Evolutionary conservation across 2,888 invertebrate species (phyloP), one percentile per base, ranked within the genome.

Genomic region (Drosophila multiciliata): DNA sequence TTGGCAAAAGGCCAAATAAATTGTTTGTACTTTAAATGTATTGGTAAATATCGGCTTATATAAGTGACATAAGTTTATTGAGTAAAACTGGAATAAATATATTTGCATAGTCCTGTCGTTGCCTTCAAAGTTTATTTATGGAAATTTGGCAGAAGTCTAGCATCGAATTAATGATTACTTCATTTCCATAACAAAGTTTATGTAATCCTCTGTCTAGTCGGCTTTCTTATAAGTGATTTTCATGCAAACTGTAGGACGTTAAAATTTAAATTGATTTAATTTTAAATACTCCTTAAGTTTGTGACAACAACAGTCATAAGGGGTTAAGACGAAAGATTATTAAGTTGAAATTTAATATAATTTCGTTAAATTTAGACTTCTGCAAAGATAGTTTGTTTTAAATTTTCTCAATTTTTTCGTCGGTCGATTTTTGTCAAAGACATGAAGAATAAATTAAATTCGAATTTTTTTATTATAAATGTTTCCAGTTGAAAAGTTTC

Each of bases 231-330:
- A 75, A 80, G 58, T n/a, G 69, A 48, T 66, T 68, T 68, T 68
- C 50, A 80, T 83, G 83, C 33, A 86, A 78, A 86, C 74, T 55
- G 1, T 3, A 29, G 23, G 11, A 29, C 60, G 69, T 64, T 59
- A 57, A 17, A 66, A 58, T 68, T 70, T 71, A 57, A 73, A 74
- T 49, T 45, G 12, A 23, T 23, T 45, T 45, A 1, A 64, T 62
- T 70, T 70, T 69, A 64, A 74, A 74, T 38, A 64, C 61, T 52
- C 32, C 0, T 9, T 23, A 9, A 33, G 40, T 6, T 32, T 12
- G n/a, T 35, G 20, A 48, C 12, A 33, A 61, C 48, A 66, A 32
- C 35, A 5, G 7, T 1, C 5, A 42, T 29, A 68, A 53, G 50
- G 26, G 20, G 49, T 54, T 67, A 33, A 59, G 52, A 54, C 68